A percentile compares a stretch with the other conserved stretches of the same genome.
phyloP scores from a whole-genome alignment of 2,113 vertebrate genomes.

The Hiodon alosoides region DNA sequence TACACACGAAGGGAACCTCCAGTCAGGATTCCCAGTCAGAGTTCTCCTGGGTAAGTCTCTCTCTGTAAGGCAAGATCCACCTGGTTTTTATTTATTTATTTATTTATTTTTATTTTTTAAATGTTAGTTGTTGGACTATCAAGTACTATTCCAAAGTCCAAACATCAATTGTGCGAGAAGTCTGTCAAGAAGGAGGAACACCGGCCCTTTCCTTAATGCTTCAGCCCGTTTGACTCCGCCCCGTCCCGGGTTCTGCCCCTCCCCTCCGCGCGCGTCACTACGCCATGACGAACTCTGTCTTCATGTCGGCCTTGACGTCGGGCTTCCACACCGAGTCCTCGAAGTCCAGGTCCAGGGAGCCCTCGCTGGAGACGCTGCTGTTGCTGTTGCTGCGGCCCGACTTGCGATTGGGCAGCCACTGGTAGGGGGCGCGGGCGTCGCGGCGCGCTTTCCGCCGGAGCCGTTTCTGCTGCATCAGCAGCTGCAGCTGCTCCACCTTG shows the following conservation, averaged over 20 bases:
- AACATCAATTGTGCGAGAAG: not conserved
- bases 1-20: too few species aligned
- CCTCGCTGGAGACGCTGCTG: constrained; percentile 38
- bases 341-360: constrained; percentile 71
- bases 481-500: constrained; percentile 83
- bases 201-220: not conserved
- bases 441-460: constrained; percentile 73
- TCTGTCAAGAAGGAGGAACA: not conserved
- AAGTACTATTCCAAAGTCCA: not conserved
- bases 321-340: constrained; percentile 79
- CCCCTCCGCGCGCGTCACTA: constrained; percentile 31
- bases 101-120: too few species aligned
- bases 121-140: too few species aligned
- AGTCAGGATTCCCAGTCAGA: too few species aligned
- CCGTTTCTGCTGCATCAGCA: constrained; percentile 79
- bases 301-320: constrained; percentile 73
- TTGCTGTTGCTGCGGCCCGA: constrained; percentile 63
- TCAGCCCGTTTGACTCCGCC: not conserved
- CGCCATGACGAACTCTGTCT: constrained; percentile 74
- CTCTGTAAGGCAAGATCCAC: too few species aligned
- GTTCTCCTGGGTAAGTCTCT: too few species aligned
- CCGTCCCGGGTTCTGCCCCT: not conserved
- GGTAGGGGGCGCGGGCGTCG: constrained; percentile 63
- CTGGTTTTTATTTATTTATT: too few species aligned
- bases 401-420: constrained; percentile 70